Conservation (phyloP, 2,888 invertebrate species). For the Endotricha flammealis region DNA sequence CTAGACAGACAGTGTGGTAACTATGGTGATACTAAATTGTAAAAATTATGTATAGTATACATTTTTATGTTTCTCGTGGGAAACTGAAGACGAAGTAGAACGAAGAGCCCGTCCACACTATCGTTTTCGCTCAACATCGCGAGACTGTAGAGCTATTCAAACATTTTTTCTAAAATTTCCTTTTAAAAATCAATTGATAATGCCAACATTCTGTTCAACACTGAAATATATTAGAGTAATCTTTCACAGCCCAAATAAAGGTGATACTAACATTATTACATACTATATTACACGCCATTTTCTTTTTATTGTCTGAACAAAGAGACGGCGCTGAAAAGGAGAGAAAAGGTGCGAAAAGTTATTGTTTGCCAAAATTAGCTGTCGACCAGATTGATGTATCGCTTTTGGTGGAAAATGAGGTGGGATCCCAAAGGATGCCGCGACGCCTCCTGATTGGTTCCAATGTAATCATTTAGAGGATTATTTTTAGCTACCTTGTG, state of each 20-base stretch:
- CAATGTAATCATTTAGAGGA: conserved; percentile 15
- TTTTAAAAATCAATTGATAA: neutral
- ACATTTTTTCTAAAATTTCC: no score
- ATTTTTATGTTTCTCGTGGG: no score
- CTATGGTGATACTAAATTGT: no score
- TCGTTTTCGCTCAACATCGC: no score
- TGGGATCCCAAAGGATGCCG: conserved; percentile 23
- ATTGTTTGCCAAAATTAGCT: conserved; percentile 64
- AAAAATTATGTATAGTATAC: no score
- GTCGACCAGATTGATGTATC: conserved; percentile 59
- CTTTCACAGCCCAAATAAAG: conserved; percentile 16
- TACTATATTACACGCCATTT: conserved; percentile 29
- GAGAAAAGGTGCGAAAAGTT: conserved; percentile 48
- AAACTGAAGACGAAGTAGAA: no score
- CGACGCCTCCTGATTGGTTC: conserved; percentile 18
- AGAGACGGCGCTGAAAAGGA: conserved; percentile 29
- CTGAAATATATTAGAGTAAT: conserved; percentile 10
- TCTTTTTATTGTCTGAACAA: conserved; percentile 35
- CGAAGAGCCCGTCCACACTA: no score
- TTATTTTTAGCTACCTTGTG: neutral
- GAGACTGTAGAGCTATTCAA: no score
- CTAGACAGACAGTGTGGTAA: no score
- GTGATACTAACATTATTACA: conserved; percentile 22
- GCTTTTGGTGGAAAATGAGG: conserved; percentile 30
- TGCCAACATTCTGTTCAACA: neutral